phyloP scores from a whole-genome alignment of 2,888 invertebrate genomes.

The Ischnus inquisitorius region DNA sequence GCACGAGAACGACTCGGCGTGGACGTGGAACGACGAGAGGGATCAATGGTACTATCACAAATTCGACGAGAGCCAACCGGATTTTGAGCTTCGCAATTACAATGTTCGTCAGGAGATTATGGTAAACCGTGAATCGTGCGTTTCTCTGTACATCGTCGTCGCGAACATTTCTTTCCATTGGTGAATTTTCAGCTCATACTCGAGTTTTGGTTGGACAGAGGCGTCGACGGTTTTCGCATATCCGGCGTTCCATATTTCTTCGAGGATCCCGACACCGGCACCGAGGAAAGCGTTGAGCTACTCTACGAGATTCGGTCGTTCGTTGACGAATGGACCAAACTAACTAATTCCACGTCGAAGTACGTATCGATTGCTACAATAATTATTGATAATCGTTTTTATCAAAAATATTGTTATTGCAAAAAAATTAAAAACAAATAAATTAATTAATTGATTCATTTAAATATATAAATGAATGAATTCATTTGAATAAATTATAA shows the following conservation, averaged over 20 bases:
- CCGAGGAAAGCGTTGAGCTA: slow-evolving; percentile 74
- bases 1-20: slow-evolving; percentile 88
- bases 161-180: neutral
- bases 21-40: slow-evolving; percentile 90
- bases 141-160: neutral
- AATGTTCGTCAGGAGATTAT: slow-evolving; percentile 85
- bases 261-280: slow-evolving; percentile 72
- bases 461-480: neutral
- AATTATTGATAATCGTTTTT: neutral
- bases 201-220: slow-evolving; percentile 77
- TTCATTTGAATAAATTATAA: no score
- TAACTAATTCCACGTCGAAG: slow-evolving; percentile 74
- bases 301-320: slow-evolving; percentile 74
- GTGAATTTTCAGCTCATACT: slow-evolving; percentile 72
- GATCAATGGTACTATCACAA: slow-evolving; percentile 93
- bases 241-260: slow-evolving; percentile 74
- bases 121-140: slow-evolving; percentile 9
- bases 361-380: slow-evolving; percentile 63
- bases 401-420: no score
- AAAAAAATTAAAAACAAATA: no score
- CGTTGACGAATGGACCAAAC: slow-evolving; percentile 75
- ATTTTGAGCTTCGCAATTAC: slow-evolving; percentile 92
- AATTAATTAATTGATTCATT: neutral
- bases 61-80: slow-evolving; percentile 91
- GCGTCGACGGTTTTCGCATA: slow-evolving; percentile 79